Percentiles rank a stretch among this genome's conserved stretches.
phyloP scores from a whole-genome alignment of 2,113 vertebrate species.

The Phocoena sinus region DNA sequence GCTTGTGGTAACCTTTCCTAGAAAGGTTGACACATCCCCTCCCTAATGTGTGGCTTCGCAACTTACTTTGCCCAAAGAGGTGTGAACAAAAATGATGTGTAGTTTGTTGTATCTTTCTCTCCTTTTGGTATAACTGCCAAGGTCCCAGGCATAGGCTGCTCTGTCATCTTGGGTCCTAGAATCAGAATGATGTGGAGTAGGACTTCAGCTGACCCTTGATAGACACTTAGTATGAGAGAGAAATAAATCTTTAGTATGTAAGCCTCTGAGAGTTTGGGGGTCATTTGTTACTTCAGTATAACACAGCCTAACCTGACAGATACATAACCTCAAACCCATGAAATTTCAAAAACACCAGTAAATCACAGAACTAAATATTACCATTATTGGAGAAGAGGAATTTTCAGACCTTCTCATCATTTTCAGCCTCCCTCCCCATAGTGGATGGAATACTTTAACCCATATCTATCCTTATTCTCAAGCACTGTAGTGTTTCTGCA shows the following conservation, averaged over 20 bases:
- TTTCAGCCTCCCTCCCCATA: background rate
- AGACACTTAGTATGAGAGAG: background rate
- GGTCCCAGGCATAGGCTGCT: background rate
- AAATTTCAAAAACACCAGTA: background rate
- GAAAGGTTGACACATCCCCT: background rate
- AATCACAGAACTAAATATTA: background rate
- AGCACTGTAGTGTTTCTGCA: background rate
- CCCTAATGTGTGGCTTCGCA: background rate
- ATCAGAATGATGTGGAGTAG: background rate
- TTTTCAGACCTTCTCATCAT: background rate
- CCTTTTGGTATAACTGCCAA: background rate
- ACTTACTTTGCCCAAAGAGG: background rate
- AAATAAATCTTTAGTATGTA: background rate
- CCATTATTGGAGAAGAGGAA: background rate
- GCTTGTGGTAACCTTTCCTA: background rate
- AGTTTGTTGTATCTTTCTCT: background rate
- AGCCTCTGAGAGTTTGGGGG: background rate
- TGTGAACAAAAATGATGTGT: background rate
- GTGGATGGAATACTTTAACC: background rate
- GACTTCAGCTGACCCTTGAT: background rate
- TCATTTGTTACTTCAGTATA: background rate
- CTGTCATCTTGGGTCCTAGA: background rate
- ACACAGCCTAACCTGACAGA: background rate
- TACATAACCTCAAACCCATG: background rate
- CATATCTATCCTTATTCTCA: background rate